These are phyloP conservation scores for Australoheros scitulus DNA, from an alignment of 2,113 vertebrate genomes.

Conservation along the genomic window DNA sequence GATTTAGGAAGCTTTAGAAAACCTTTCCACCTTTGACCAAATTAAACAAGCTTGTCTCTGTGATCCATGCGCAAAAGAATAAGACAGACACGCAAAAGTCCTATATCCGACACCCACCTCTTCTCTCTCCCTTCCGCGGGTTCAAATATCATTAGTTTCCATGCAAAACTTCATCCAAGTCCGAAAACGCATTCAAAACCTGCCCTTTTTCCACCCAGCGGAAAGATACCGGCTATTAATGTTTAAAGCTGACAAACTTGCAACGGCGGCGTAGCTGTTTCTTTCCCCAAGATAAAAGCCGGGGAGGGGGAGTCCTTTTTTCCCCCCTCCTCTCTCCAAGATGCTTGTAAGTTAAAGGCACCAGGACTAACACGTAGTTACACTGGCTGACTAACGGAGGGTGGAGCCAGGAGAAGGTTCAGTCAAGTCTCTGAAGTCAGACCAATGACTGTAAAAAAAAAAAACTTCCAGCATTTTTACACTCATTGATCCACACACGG, in stretches of 20 bases:
- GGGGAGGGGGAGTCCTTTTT: constrained; percentile 9
- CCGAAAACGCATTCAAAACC: background rate
- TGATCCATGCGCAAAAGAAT: constrained; percentile 19
- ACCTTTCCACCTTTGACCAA: background rate
- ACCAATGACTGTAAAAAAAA: background rate
- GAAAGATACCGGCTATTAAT: background rate
- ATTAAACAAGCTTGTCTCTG: background rate
- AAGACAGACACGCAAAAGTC: constrained; percentile 5
- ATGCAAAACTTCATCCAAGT: constrained; percentile 47
- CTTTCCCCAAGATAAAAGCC: constrained; percentile 24
- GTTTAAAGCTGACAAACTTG: constrained; percentile 12
- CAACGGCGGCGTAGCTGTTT: background rate
- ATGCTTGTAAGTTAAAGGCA: constrained; percentile 58
- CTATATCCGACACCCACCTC: constrained; percentile 64
- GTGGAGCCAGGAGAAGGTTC: constrained; percentile 61
- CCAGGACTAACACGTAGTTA: constrained; percentile 68
- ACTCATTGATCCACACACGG: background rate
- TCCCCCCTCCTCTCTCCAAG: constrained; percentile 15
- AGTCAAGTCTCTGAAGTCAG: constrained; percentile 38
- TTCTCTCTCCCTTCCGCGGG: constrained; percentile 39
- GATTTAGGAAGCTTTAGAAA: constrained; percentile 2
- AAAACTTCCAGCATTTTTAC: background rate
- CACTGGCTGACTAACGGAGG: constrained; percentile 54
- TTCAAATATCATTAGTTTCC: constrained; percentile 67
- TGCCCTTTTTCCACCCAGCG: background rate